Evolutionary conservation across 2,888 invertebrate species (phyloP), one percentile per base, ranked within the genome.

Genomic region (Alloscopus bannaensis): DNA sequence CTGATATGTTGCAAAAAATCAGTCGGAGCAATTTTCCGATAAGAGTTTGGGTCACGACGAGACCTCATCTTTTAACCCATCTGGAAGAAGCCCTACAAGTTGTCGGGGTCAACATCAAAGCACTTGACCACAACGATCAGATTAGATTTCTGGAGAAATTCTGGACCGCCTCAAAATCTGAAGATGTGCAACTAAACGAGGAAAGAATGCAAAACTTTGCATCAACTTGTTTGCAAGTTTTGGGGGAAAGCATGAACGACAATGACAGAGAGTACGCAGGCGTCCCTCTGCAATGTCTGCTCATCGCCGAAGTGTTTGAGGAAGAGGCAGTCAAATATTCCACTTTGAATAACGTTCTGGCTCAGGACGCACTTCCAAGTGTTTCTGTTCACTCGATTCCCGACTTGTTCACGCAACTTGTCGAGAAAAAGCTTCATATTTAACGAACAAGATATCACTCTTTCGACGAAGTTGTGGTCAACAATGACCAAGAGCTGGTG

Each of bases 151-250:
- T 57, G 16, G n/a, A 8, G 8, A 1, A 13, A 26, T 1, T n/a
- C 26, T 57, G 57, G 57, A 8, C 50, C 13, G n/a, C n/a, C n/a
- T n/a, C 45, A 45, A 55, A 8, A 4, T n/a, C n/a, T 11, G 50
- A 47, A 55, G 8, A 22, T 26, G 22, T 13, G 16, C 24, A 22
- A 55, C 3, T 24, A 26, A 16, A 22, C 13, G 16, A 22, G 3
- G 11, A 22, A 3, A 55, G 3, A 26, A 3, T 22, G 6, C 22
- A 22, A 26, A n/a, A 26, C 3, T 55, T 22, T 22, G 55, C 55
- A 3, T 3, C 3, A 3, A 3, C 6, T 3, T 55, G 55, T n/a
- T 26, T 55, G 11, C 20, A 11, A 11, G 6, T 16, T 6, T 8
- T 55, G 3, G n/a, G 24, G 11, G 6, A 3, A 3, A 2, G 4